Conservation (phyloP, 2,113 vertebrate species). For the Triplophysa dalaica region DNA sequence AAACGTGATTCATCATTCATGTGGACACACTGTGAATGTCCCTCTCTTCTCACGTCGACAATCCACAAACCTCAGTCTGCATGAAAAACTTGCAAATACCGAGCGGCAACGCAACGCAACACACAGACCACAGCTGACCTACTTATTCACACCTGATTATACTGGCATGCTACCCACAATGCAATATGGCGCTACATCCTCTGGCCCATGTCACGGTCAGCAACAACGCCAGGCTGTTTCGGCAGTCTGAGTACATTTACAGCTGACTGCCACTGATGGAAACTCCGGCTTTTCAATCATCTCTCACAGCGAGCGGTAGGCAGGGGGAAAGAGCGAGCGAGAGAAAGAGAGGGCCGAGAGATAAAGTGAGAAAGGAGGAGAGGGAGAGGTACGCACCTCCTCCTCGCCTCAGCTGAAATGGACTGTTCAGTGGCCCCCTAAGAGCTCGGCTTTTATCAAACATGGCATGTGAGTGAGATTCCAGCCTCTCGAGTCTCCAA, state of each 20-base stretch:
- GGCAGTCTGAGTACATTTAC: slow-evolving; percentile 36
- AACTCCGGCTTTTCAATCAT: slow-evolving; percentile 52
- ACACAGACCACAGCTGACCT: slow-evolving; percentile 32
- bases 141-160: slow-evolving; percentile 46
- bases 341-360: slow-evolving; percentile 25
- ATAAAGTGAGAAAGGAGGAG: background rate
- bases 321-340: slow-evolving; percentile 6
- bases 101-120: background rate
- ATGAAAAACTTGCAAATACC: slow-evolving; percentile 1
- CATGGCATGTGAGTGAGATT: slow-evolving; percentile 43
- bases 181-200: slow-evolving; percentile 38
- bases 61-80: background rate
- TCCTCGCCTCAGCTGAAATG: slow-evolving; percentile 29
- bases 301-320: slow-evolving; percentile 27
- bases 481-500: slow-evolving; percentile 40
- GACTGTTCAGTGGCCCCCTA: slow-evolving; percentile 35
- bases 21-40: slow-evolving; percentile 33
- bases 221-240: slow-evolving; percentile 38
- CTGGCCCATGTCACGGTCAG: slow-evolving; percentile 29
- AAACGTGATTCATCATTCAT: slow-evolving; percentile 54
- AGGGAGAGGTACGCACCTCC: background rate
- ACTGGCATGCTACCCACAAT: slow-evolving; percentile 31
- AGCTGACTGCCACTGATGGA: slow-evolving; percentile 33
- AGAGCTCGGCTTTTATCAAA: slow-evolving; percentile 38
- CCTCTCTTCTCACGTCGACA: background rate